Evolutionary conservation across 2,113 vertebrate genomes (phyloP).

Genomic region (Vimba vimba): DNA sequence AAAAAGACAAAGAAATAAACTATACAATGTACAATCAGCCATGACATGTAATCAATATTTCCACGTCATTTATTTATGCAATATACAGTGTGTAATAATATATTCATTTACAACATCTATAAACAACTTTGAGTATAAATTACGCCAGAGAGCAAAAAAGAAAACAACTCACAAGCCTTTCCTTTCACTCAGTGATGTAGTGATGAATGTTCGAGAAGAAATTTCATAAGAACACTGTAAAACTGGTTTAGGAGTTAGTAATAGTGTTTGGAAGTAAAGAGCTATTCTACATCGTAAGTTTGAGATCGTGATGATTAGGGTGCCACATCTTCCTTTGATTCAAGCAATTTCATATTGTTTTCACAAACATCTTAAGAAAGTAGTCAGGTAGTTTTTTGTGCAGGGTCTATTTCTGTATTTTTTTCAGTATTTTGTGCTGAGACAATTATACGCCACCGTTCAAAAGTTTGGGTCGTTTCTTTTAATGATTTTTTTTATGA

Average conservation of each 20-base stretch:
- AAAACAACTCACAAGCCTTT: slow-evolving; percentile 19
- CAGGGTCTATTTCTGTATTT: neutral
- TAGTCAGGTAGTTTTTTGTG: neutral
- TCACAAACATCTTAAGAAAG: neutral
- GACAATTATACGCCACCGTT: neutral
- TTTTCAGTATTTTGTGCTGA: neutral
- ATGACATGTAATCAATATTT: slow-evolving; percentile 54
- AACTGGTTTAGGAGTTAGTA: slow-evolving; percentile 26
- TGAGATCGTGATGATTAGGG: neutral
- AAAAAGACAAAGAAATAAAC: neutral
- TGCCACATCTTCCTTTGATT: neutral
- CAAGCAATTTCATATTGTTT: neutral
- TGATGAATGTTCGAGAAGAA: slow-evolving; percentile 21
- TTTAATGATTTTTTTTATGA: neutral
- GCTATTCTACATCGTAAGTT: slow-evolving; percentile 3
- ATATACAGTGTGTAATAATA: slow-evolving; percentile 71
- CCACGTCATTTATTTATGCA: slow-evolving; percentile 71
- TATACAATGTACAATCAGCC: neutral
- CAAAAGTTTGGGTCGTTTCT: neutral
- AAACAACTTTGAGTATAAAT: slow-evolving; percentile 75
- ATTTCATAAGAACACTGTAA: neutral
- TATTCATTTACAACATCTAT: slow-evolving; percentile 77
- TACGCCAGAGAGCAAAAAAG: slow-evolving; percentile 66
- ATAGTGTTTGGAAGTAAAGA: slow-evolving; percentile 44
- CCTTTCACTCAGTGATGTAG: slow-evolving; percentile 33